Evolutionary conservation across 2,113 vertebrate species (phyloP).

Genomic region (Xenopus borealis): DNA sequence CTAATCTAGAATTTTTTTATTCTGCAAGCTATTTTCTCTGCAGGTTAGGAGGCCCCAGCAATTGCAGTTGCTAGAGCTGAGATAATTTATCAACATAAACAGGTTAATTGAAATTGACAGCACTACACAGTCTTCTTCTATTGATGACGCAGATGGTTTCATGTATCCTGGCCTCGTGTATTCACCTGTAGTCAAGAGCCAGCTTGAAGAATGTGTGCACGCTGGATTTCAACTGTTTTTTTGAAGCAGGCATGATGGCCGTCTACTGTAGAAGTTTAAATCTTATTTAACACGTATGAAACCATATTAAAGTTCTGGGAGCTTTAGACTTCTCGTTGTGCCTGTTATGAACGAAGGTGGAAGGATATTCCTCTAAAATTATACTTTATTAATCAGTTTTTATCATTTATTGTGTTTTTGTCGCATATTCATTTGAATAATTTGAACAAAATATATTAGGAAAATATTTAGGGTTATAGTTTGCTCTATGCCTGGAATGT

Average conservation of each 20-base stretch:
- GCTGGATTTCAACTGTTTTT: constrained; percentile 47
- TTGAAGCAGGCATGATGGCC: constrained; percentile 52
- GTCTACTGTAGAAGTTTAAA: constrained; percentile 52
- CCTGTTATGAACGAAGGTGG: too few species aligned
- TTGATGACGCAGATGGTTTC: constrained; percentile 53
- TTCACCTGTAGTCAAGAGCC: constrained; percentile 48
- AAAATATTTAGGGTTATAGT: too few species aligned
- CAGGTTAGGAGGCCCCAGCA: constrained; percentile 46
- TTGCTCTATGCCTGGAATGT: too few species aligned
- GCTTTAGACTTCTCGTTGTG: constrained; percentile 13
- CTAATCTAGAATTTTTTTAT: constrained; percentile 6
- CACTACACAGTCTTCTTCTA: constrained; percentile 50
- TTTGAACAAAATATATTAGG: too few species aligned
- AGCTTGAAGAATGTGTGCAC: constrained; percentile 34
- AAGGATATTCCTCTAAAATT: too few species aligned
- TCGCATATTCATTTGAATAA: too few species aligned
- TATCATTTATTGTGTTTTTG: too few species aligned
- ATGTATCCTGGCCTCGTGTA: constrained; percentile 41
- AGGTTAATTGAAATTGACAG: constrained; percentile 66
- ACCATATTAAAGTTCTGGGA: constrained; percentile 17
- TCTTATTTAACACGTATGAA: constrained; percentile 55
- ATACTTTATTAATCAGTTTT: too few species aligned
- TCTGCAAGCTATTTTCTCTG: constrained; percentile 43
- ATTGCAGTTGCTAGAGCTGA: constrained; percentile 57
- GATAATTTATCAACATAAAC: constrained; percentile 57